phyloP scores from a whole-genome alignment of 2,888 invertebrate species.

The Syrista parreyssii region DNA sequence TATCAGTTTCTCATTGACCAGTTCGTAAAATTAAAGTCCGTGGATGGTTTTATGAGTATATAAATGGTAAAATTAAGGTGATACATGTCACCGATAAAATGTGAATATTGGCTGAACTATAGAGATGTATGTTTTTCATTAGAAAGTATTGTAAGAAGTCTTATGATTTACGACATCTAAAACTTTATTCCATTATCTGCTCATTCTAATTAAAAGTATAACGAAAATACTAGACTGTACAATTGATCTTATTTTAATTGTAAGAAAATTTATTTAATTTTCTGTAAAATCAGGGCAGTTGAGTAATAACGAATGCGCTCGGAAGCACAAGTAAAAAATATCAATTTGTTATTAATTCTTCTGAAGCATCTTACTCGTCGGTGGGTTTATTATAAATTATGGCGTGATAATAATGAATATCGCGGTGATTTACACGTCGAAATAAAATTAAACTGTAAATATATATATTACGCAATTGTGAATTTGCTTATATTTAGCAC shows the following conservation, averaged over 20 bases:
- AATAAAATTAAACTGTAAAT: neutral
- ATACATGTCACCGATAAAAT: neutral
- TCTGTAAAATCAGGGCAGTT: neutral
- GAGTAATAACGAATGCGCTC: neutral
- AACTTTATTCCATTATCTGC: neutral
- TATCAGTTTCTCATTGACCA: neutral
- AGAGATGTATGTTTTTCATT: neutral
- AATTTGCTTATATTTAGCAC: neutral
- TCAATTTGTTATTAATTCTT: neutral
- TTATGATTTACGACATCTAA: neutral
- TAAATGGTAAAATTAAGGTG: neutral
- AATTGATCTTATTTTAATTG: neutral
- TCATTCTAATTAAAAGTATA: neutral
- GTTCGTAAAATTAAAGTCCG: neutral
- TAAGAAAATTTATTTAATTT: neutral
- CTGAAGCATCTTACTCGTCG: neutral
- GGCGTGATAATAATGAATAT: neutral
- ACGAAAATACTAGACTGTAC: neutral
- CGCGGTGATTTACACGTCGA: neutral
- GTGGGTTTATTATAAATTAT: neutral
- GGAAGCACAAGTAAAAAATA: neutral
- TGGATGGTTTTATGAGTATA: neutral
- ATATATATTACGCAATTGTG: neutral
- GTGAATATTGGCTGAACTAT: neutral
- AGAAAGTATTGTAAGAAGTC: neutral